Evolutionary conservation across 2,797 vertebrate genomes (phyloP).

Genomic region (Simalia tracyae): DNA sequence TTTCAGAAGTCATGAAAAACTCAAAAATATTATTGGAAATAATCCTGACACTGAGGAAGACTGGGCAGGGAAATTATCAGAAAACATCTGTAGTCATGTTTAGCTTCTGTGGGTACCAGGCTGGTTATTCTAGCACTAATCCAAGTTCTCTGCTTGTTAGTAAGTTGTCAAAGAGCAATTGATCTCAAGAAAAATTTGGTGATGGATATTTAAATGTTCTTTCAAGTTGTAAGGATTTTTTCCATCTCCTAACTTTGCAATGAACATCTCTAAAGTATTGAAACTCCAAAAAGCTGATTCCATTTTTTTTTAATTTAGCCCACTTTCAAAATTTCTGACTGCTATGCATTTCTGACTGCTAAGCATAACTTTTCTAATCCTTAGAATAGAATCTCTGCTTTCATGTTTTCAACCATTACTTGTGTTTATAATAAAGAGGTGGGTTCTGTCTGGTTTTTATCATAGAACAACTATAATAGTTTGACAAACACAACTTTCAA

Average conservation of each 20-base stretch:
- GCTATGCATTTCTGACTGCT: background rate
- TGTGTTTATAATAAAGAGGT: conserved; percentile 23
- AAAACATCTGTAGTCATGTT: background rate
- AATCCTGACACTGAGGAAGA: background rate
- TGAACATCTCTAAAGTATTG: background rate
- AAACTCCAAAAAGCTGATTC: background rate
- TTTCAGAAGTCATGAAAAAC: background rate
- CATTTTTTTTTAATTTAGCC: background rate
- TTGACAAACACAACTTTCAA: conserved; percentile 38
- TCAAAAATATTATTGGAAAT: background rate
- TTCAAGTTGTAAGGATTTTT: background rate
- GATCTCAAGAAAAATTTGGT: background rate
- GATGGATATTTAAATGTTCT: background rate
- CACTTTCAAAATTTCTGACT: background rate
- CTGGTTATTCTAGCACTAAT: background rate
- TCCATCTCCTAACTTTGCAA: background rate
- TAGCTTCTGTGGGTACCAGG: too few species aligned
- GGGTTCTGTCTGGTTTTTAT: conserved; percentile 34
- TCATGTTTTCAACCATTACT: conserved; percentile 4
- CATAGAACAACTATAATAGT: conserved; percentile 11
- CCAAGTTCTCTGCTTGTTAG: background rate
- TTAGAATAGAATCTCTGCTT: conserved; percentile 24
- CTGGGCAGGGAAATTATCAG: background rate
- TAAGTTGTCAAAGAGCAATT: background rate
- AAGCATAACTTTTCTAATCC: conserved; percentile 3